Base-by-base conservation (phyloP, 2,888 invertebrate genomes). In the Sesia bembeciformis region DNA sequence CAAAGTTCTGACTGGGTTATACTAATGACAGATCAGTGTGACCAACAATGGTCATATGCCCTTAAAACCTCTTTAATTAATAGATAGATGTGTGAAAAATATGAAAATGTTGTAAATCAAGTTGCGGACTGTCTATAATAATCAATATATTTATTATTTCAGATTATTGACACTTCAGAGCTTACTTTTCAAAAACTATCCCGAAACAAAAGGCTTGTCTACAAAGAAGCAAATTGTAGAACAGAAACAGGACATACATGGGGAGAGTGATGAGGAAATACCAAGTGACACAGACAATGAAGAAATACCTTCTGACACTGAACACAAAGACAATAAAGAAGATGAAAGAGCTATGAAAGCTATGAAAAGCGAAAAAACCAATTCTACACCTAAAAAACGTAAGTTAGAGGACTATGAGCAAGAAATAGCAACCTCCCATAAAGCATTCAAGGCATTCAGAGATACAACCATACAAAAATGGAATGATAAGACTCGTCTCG, bases 401-500 rank as follows among this genome's bases (percentile, higher is more conserved):
- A 93, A 91, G 75, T 65, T 93, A 4, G 75, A 77, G 50, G 92
- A 93, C 23, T 94, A 91, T 70, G 92, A 92, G 63, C 74, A 78
- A 52, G 82, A 91, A 59, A 78, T 96, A 41, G 71, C 86, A 5
- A 80, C 81, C 5, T 83, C 90, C 49, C 93, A 95, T 68, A 83
- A 91, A 62, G 78, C 82, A 3, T 95, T 94, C 61, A 90, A 84
- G 61, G 71, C 90, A 4, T 96, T 94, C 68, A 92, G 97, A 74
- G 93, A 98, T 72, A 82, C 92, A 0, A 94, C 95, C 5, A 94
- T 99, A 58, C 94, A 96, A 65, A 97, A 97, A 77, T 98, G 98
- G 98, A 95, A 97, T 81, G 97, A 98, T 59, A 97, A 97, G 80
- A 98, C 97, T 0, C 92, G 94, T 62, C 81, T 96, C 41, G 90